phyloP scores from a whole-genome alignment of 2,888 invertebrate genomes.

The Zaprionus bogoriensis region DNA sequence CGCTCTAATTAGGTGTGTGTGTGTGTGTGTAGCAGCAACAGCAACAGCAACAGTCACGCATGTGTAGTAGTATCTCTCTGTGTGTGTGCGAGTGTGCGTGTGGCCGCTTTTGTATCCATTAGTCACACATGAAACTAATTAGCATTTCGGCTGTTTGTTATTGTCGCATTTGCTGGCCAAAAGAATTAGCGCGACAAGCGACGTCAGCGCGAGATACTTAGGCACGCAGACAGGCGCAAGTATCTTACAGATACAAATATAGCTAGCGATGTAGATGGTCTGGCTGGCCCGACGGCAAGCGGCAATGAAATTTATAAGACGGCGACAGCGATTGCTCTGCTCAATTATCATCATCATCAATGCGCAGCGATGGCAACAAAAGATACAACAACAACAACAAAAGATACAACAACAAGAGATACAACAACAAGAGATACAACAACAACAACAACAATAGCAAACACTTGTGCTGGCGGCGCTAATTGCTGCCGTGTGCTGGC shows the following conservation, averaged over 20 bases:
- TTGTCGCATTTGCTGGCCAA: slow-evolving; percentile 79
- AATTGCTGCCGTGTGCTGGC: slow-evolving; percentile 72
- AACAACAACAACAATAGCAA: slow-evolving; percentile 26
- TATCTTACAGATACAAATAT: slow-evolving; percentile 8
- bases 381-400: slow-evolving; percentile 23
- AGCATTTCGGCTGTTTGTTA: slow-evolving; percentile 79
- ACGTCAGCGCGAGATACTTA: slow-evolving; percentile 63
- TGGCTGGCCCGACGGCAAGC: slow-evolving; percentile 65
- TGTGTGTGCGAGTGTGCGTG: slow-evolving; percentile 23
- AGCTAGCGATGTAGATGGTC: slow-evolving; percentile 14
- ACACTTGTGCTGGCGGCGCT: slow-evolving; percentile 58
- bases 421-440: slow-evolving; percentile 19
- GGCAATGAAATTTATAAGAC: slow-evolving; percentile 70
- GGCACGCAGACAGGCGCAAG: slow-evolving; percentile 20
- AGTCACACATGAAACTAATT: slow-evolving; percentile 80
- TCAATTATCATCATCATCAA: slow-evolving; percentile 66
- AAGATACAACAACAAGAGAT: slow-evolving; percentile 23
- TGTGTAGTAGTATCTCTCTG: slow-evolving; percentile 44
- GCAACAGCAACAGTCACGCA: slow-evolving; percentile 46
- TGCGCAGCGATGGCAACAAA: slow-evolving; percentile 15
- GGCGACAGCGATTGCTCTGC: slow-evolving; percentile 57
- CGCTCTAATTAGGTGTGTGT: slow-evolving; percentile 78
- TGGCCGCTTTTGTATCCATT: slow-evolving; percentile 74
- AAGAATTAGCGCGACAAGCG: slow-evolving; percentile 73
- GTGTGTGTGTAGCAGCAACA: too few relatives aligned